A percentile compares a stretch with the other conserved stretches of the same genome.
phyloP scores from a whole-genome alignment of 2,888 invertebrate genomes.

The Rambutsinella grinnellia region DNA sequence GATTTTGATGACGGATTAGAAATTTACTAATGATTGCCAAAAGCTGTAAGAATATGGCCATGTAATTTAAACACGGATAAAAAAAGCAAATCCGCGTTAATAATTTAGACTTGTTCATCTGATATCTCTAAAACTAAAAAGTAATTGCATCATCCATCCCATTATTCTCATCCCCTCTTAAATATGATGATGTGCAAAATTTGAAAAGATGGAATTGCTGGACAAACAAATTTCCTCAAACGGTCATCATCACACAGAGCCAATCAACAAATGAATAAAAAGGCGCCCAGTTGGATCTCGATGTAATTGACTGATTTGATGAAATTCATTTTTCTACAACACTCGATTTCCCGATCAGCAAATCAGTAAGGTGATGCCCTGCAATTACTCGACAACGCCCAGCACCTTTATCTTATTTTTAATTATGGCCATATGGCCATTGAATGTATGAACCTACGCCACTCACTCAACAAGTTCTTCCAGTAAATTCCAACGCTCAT shows the following conservation, averaged over 20 bases:
- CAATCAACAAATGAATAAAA: neutral
- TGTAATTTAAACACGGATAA: too few species aligned
- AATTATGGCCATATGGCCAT: conserved; percentile 44
- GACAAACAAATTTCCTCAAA: conserved; percentile 44
- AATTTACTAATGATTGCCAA: too few species aligned
- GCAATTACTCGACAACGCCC: conserved; percentile 45
- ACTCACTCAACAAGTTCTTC: conserved; percentile 10
- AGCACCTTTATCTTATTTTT: conserved; percentile 25
- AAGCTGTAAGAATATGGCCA: too few species aligned
- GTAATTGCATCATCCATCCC: conserved; percentile 33
- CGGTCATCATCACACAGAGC: conserved; percentile 7
- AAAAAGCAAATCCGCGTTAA: too few species aligned
- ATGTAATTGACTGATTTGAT: conserved; percentile 40
- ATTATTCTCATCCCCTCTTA: neutral
- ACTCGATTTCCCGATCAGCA: neutral
- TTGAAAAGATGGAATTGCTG: conserved; percentile 45
- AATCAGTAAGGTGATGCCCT: too few species aligned
- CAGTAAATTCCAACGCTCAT: too few species aligned
- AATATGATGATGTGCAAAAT: conserved; percentile 32
- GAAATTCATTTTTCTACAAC: conserved; percentile 33
- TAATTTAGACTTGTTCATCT: neutral
- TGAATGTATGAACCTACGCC: neutral
- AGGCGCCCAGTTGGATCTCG: conserved; percentile 31
- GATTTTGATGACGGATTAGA: too few species aligned
- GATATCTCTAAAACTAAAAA: neutral